Base-by-base conservation (phyloP, 2,113 vertebrate species). In the Psittacula cyanocephala region DNA sequence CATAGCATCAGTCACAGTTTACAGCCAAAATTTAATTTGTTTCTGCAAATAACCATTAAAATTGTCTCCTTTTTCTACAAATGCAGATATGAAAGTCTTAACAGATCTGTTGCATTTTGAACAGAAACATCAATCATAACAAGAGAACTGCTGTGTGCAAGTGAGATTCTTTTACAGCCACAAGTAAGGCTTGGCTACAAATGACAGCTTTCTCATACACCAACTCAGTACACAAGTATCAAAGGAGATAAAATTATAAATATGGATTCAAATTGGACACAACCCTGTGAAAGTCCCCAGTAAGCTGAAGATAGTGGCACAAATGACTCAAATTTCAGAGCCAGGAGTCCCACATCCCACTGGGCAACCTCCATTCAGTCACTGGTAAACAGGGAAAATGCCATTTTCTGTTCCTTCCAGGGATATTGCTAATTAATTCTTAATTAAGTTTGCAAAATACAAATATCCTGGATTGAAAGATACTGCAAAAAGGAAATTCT, bases 371-470 rank as follows among this genome's bases (percentile, higher is more conserved):
- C 55, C 10, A 8, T 17, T 81, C 46, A 52, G 10, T 47, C 29
- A 29, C 35, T 20, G 43, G 29, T 27, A 70, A 94, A 49, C 6
- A 9, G 2, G 74, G 49, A 37, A 89, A 96, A 49, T 9, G 13
- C 10, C 31, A 68, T 55, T 89, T 95, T 64, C 55, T 77, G 6
- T 71, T 83, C 79, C 86, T 94, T 86, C 69, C 82, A 81, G 88
- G 71, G 62, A 81, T 81, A 70, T 3, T 68, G 76, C 60, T 91
- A 91, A 95, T 94, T 91, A 95, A 91, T 80, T 96, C 88, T 94
- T 93, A 96, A 97, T 96, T 94, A 93, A 96, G 82, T 93, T 96
- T 95, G 82, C 47, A 93, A 95, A 97, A 95, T 64, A 96, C 82
- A 96, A 94, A 94, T 90, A 90, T 43, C 31, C 39, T 93, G 81